Base-by-base conservation (phyloP, 2,113 vertebrate species). In the Proteles cristata region DNA sequence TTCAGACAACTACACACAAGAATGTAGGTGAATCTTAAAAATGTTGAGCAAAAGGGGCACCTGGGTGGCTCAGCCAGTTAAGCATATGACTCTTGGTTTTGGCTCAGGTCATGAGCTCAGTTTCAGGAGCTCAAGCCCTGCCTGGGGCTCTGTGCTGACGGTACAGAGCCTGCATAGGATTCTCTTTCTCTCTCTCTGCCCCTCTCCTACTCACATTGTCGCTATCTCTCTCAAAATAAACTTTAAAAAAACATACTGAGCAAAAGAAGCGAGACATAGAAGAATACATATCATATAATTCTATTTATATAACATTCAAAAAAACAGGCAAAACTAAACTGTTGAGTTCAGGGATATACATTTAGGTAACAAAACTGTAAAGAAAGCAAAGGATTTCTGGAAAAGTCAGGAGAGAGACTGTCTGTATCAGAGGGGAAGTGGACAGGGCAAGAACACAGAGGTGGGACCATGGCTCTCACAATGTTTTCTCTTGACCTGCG, bases 211-310 rank as follows among this genome's bases (percentile, higher is more conserved):
- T 55, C 16, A 55, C 16, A 55, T 4, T 55, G 53, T 55, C 53
- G 16, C 53, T 16, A 16, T 55, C 53, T 55, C 53, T 55, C 53
- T 55, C 53, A 55, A 55, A 55, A 55, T 55, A 55, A 15, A 55
- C 53, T 55, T 55, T 39, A 39, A 16, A 55, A 55, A 43, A 93
- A 85, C 48, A 81, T 10, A 25, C 4, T 35, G 4, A 74, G 71
- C n/a, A 85, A 95, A 90, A 91, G 63, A 73, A 61, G 65, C 63
- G 50, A 94, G 90, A 76, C 23, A 95, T 31, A 81, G 66, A 86
- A 90, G 39, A 90, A 83, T 7, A 83, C 11, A 48, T 39, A 84
- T 33, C 68, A 50, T 16, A 71, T 43, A 91, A 48, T 35, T 71
- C 50, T 77, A 68, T 58, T 84, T 81, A 94, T 26, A 71, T 71